Conservation (phyloP, 2,113 vertebrate genomes). For the Chinchilla lanigera region DNA sequence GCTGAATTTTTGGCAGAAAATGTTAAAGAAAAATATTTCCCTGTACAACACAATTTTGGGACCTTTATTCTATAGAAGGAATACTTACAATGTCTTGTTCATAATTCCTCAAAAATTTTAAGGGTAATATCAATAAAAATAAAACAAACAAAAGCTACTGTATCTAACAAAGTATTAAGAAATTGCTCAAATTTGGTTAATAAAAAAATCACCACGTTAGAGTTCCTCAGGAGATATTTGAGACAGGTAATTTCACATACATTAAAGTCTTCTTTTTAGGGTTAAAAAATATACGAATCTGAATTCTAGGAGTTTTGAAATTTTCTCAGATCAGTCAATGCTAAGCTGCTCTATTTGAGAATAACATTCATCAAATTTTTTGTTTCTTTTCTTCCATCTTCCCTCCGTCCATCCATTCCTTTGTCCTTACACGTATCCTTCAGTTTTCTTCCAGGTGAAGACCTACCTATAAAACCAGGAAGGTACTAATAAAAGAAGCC, state of each 20-base stretch:
- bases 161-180: background rate
- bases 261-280: constrained; percentile 69
- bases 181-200: background rate
- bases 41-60: background rate
- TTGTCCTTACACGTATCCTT: background rate
- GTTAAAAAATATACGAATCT: constrained; percentile 60
- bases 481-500: constrained; percentile 72
- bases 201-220: background rate
- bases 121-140: background rate
- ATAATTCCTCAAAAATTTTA: background rate
- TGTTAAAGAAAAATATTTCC: background rate
- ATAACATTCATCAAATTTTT: background rate
- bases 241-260: background rate
- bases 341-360: constrained; percentile 67
- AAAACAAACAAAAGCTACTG: background rate
- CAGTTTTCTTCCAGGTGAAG: constrained; percentile 57
- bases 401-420: background rate
- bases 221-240: background rate
- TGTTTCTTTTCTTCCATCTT: background rate
- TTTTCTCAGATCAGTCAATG: constrained; percentile 73
- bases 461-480: constrained; percentile 72
- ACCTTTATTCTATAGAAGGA: background rate
- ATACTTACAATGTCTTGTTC: background rate
- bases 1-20: background rate
- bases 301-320: constrained; percentile 70